A percentile compares a stretch with the other conserved stretches of the same genome.
These are phyloP conservation scores for Diadegma fenestrale DNA, from an alignment of 2,888 invertebrate genomes.

Conservation along the genomic window DNA sequence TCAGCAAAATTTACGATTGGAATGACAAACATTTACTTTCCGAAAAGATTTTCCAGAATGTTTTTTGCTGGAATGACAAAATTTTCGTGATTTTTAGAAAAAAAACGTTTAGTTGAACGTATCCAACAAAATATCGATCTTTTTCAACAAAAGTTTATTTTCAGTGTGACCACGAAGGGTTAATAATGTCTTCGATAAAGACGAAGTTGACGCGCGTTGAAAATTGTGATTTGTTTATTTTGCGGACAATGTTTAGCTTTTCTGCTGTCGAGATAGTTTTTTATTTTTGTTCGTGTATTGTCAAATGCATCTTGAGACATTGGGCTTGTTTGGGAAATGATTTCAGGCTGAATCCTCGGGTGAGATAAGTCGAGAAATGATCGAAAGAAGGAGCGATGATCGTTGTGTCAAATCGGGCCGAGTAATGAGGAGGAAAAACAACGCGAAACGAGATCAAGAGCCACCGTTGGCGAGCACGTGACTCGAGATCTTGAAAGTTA, in stretches of 20 bases:
- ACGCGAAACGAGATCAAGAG: slow-evolving; percentile 19
- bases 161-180: no score
- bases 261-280: not conserved
- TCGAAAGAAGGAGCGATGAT: slow-evolving; percentile 12
- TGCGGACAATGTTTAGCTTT: not conserved
- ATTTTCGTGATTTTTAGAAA: no score
- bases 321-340: not conserved
- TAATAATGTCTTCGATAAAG: no score
- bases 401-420: slow-evolving; percentile 38
- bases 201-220: no score
- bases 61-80: no score
- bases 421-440: slow-evolving; percentile 27
- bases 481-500: slow-evolving; percentile 29
- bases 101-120: no score
- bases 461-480: slow-evolving; percentile 46
- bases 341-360: slow-evolving; percentile 48
- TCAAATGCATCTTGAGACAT: not conserved
- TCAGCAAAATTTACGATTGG: no score
- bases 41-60: no score
- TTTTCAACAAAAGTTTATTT: no score
- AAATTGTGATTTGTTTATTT: no score
- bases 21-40: no score
- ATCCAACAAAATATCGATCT: no score
- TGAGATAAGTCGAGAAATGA: slow-evolving; percentile 45
- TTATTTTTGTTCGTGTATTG: not conserved